Conservation (phyloP, 2,888 invertebrate genomes). For the Zele albiditarsus region DNA sequence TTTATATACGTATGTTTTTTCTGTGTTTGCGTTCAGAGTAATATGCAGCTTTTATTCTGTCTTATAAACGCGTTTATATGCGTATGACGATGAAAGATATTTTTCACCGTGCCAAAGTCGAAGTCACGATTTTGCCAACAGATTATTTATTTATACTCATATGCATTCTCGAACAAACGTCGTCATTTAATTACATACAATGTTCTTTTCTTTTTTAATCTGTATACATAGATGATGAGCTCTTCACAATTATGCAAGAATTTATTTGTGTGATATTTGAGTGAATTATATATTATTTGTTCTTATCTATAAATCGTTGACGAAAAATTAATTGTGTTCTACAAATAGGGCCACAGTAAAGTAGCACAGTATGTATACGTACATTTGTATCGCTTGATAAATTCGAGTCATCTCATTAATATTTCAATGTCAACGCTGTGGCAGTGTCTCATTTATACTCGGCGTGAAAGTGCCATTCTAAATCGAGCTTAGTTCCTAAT, state of each 20-base stretch:
- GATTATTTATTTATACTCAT: background rate
- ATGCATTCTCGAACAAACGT: background rate
- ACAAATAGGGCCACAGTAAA: constrained; percentile 14
- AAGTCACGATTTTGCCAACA: constrained; percentile 1
- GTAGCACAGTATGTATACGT: background rate
- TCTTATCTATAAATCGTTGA: constrained; percentile 4
- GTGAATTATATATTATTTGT: constrained; percentile 12
- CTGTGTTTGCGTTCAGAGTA: constrained; percentile 9
- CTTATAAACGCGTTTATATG: background rate
- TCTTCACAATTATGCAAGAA: background rate
- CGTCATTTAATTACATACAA: constrained; percentile 16
- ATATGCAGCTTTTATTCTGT: background rate
- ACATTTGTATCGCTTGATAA: constrained; percentile 40
- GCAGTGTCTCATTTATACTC: constrained; percentile 65
- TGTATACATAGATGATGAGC: no score
- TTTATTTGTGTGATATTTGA: background rate
- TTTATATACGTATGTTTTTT: constrained; percentile 19
- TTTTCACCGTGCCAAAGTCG: background rate
- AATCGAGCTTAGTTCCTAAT: constrained; percentile 62
- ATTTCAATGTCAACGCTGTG: constrained; percentile 63
- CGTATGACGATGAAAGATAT: constrained; percentile 2
- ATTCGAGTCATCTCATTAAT: constrained; percentile 56
- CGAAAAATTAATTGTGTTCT: background rate
- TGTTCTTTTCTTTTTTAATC: background rate
- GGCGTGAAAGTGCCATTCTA: constrained; percentile 51